Evolutionary conservation across 2,113 vertebrate species (phyloP).

Genomic region (Pipa parva): DNA sequence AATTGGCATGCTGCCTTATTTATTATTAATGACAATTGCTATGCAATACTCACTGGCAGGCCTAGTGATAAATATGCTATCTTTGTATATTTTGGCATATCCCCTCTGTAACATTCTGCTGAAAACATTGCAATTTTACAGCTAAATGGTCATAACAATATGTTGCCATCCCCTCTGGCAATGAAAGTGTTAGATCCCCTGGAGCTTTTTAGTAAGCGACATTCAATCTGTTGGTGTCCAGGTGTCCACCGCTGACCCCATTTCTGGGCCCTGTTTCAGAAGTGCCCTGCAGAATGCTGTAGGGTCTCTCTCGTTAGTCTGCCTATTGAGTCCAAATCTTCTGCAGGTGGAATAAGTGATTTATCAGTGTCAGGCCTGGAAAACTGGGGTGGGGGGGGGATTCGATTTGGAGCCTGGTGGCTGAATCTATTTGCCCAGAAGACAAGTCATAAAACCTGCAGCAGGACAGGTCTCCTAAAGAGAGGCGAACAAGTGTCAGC

Average conservation of each 20-base stretch:
- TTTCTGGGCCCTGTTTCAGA: slow-evolving; percentile 1
- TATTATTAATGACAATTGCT: no score
- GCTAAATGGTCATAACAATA: background rate
- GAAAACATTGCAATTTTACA: background rate
- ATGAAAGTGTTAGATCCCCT: background rate
- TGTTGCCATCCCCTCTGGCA: background rate
- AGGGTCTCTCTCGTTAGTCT: slow-evolving; percentile 34
- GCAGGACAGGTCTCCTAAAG: slow-evolving; percentile 40
- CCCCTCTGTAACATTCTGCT: no score
- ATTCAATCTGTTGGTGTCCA: slow-evolving; percentile 10
- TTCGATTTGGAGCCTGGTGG: slow-evolving; percentile 42
- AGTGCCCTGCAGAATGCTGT: slow-evolving; percentile 23
- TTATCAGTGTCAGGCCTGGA: slow-evolving; percentile 35
- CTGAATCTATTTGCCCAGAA: slow-evolving; percentile 42
- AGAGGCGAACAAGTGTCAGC: slow-evolving; percentile 29
- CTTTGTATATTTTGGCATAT: no score
- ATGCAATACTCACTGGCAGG: no score
- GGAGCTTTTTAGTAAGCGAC: background rate
- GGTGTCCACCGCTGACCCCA: slow-evolving; percentile 34
- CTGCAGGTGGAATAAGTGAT: slow-evolving; percentile 40
- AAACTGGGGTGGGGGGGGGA: slow-evolving; percentile 26
- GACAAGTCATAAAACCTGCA: slow-evolving; percentile 42
- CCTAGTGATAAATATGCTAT: no score
- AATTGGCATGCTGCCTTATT: no score
- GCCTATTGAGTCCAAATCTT: slow-evolving; percentile 22